Base-by-base conservation (phyloP, 2,113 vertebrate genomes). In the Fulmarus glacialis region DNA sequence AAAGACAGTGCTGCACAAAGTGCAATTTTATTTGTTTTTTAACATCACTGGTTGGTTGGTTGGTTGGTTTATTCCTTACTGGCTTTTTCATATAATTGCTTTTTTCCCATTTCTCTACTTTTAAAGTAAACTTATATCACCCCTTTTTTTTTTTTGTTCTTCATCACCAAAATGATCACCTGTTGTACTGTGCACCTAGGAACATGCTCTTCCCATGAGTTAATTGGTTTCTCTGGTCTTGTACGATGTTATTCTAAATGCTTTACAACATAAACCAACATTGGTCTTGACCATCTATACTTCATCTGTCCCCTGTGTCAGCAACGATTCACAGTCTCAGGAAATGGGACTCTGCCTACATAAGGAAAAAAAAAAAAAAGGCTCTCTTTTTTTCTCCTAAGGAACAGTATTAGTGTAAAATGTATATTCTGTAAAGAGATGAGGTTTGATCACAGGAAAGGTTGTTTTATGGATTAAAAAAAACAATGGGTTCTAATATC, bases 171-270 rank as follows among this genome's bases (percentile, higher is more conserved):
- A 84, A 82, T 38, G 15, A 32, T 23, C 34, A 68, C 26, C 20
- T 26, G 12, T 47, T 38, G 15, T 9, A 87, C 27, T 1, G 1
- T 27, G 20, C 17, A 40, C 1, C 0, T 53, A 77, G 12, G 24
- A 88, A 27, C 0, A 1, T 18, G 6, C 42, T 80, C 42, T 47
- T 79, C 12, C 43, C 12, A 2, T n/a, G 12, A 55, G 8, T 84
- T 79, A 58, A 55, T 74, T 43, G 10, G 4, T 90, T 89, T 48
- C 29, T 82, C 58, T 60, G 16, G 17, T 70, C 32, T 75, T 74
- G 9, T 56, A 26, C 67, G 38, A 47, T 22, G 20, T n/a, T 87
- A 4, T 62, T 53, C 15, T 63, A 71, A 84, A 66, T 5, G 5
- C 9, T 87, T 94, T 74, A 78, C 13, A 32, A 34, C 22, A 16